Evolutionary conservation across 2,888 invertebrate genomes (phyloP), one percentile per base, ranked within the genome.

Genomic region (Selenia dentaria): DNA sequence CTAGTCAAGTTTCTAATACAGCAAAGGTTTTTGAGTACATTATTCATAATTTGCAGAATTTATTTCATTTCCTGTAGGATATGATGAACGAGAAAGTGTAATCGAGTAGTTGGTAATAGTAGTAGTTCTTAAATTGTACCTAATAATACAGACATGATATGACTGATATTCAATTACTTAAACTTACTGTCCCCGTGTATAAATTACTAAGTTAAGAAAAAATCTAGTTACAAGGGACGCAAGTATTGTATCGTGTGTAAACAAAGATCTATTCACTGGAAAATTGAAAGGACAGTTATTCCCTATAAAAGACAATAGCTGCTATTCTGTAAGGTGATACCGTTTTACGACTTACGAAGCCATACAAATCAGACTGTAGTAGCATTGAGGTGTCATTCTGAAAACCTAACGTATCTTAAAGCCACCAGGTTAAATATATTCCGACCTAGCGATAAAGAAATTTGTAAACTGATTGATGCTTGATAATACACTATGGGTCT

Each of bases 311-410:
- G 74, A 83, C 83, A 85, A 85, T 83, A 79, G 77, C 74, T 67
- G 79, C 79, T 82, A 83, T 83, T 86, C 83, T 85, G 88, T 81
- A 83, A 89, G 74, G 67, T 71, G 87, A 89, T 83, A 85, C 80
- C 69, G 69, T 83, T 83, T 80, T 83, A 87, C 85, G 83, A 88
- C 87, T 89, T 83, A 82, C 73, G 89, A 89, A 89, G 84, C 88
- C 89, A 59, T 83, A 86, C 61, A 67, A 78, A 71, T 73, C 68
- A 74, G 77, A 71, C 73, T 66, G 70, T 62, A 71, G 66, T 70
- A 76, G 76, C 78, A 79, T 75, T 75, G 73, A 83, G 79, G 85
- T 84, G 87, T 85, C 79, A 74, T 76, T 79, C 80, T 76, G 68
- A 74, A 79, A 81, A 74, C 70, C 77, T 76, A 74, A 77, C 64